Conservation (phyloP, 2,797 vertebrate genomes). For the Syngnathus acus region DNA sequence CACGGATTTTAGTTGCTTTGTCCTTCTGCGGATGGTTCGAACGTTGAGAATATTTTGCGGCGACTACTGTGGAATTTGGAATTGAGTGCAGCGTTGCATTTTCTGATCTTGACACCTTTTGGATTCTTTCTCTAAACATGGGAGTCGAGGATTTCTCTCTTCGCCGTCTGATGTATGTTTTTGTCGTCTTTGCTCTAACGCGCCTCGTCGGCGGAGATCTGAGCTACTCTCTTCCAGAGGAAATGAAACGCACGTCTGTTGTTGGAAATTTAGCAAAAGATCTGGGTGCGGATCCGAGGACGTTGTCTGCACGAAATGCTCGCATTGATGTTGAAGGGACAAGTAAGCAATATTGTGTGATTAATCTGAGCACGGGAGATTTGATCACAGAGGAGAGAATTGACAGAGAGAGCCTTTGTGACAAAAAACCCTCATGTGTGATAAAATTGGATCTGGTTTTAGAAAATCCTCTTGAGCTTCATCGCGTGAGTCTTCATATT, state of each 20-base stretch:
- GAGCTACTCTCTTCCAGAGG: conserved; percentile 37
- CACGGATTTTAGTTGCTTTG: background rate
- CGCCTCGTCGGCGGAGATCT: conserved; percentile 28
- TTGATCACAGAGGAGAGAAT: conserved; percentile 29
- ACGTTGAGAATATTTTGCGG: background rate
- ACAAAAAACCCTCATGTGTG: conserved; percentile 39
- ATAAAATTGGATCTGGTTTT: conserved; percentile 49
- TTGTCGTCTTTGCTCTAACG: background rate
- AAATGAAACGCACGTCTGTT: conserved; percentile 42
- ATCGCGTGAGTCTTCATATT: conserved; percentile 41
- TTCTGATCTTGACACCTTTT: background rate
- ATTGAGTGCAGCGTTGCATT: background rate
- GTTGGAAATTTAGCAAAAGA: conserved; percentile 52
- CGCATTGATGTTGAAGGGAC: conserved; percentile 26
- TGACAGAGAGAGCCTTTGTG: conserved; percentile 61
- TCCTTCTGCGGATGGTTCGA: background rate
- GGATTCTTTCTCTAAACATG: background rate
- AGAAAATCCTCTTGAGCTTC: conserved; percentile 48
- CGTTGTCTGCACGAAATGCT: conserved; percentile 22
- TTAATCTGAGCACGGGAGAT: conserved; percentile 28
- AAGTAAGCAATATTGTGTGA: conserved; percentile 18
- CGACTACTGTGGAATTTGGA: background rate
- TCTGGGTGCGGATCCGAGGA: conserved; percentile 17
- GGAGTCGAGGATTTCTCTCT: background rate
- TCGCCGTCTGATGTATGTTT: background rate